Conservation (phyloP, 2,888 invertebrate genomes). For the Micoletzkya japonica region DNA sequence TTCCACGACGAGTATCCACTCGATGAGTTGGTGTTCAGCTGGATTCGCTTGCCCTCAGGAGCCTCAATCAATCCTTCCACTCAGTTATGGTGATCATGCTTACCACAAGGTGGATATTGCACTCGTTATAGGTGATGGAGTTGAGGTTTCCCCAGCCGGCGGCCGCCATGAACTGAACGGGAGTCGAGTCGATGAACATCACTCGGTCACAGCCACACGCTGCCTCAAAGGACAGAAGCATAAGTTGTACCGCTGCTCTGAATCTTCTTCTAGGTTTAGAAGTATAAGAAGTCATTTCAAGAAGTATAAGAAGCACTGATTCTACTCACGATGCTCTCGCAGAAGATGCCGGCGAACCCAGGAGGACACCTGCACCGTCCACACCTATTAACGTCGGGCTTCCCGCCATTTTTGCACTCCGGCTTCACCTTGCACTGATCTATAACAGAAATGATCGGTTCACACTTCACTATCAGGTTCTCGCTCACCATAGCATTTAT, state of each 20-base stretch:
- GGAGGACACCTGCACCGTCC: constrained; percentile 12
- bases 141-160: background rate
- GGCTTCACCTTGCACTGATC: constrained; percentile 16
- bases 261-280: background rate
- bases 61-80: background rate
- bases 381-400: constrained; percentile 19
- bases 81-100: too few species aligned
- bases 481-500: constrained; percentile 18
- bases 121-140: background rate
- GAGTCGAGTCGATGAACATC: background rate
- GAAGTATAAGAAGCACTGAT: background rate
- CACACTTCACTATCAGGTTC: background rate
- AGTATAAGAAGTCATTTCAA: background rate
- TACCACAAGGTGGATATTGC: constrained; percentile 18
- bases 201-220: constrained; percentile 9
- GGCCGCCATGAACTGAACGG: background rate
- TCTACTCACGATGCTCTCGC: constrained; percentile 1
- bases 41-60: background rate
- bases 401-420: constrained; percentile 13
- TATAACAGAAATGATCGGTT: background rate
- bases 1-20: constrained; percentile 22
- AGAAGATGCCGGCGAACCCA: constrained; percentile 2
- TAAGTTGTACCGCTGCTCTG: background rate
- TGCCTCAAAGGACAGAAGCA: constrained; percentile 1
- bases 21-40: background rate